Evolutionary conservation across 1,140 invertebrate genomes (phyloP).

Genomic region (Cherax destructor): DNA sequence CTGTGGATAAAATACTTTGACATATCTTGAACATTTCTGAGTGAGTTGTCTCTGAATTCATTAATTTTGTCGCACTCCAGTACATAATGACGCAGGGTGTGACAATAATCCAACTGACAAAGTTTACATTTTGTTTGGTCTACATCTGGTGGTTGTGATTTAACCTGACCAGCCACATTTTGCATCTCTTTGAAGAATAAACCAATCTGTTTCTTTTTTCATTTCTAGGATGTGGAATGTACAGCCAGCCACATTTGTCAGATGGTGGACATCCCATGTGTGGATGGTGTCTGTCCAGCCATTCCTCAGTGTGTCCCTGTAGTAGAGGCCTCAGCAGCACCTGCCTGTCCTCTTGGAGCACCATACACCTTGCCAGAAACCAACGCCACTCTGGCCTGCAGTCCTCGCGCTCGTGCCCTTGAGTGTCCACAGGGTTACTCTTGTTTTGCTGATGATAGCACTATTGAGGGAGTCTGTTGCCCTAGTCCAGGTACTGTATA

Average conservation of each 20-base stretch:
- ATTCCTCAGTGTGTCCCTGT: slow-evolving; percentile 84
- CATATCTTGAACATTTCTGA: too few relatives aligned
- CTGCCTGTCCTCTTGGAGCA: slow-evolving; percentile 85
- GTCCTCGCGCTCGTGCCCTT: slow-evolving; percentile 88
- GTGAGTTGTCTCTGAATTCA: too few relatives aligned
- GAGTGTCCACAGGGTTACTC: slow-evolving; percentile 74
- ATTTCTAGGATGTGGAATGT: slow-evolving; percentile 79
- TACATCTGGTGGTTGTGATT: too few relatives aligned
- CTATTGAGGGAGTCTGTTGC: slow-evolving; percentile 63
- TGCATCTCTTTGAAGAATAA: background rate
- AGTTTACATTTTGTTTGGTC: too few relatives aligned
- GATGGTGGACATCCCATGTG: slow-evolving; percentile 87
- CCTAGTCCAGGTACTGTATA: slow-evolving; percentile 18
- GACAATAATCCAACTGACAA: too few relatives aligned
- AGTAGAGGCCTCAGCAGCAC: slow-evolving; percentile 53
- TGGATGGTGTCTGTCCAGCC: slow-evolving; percentile 86
- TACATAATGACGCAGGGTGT: too few relatives aligned
- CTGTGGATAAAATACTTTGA: too few relatives aligned
- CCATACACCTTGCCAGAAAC: slow-evolving; percentile 87
- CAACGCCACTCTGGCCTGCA: slow-evolving; percentile 85
- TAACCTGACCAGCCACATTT: too few relatives aligned
- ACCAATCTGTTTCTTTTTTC: background rate
- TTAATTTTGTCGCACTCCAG: too few relatives aligned
- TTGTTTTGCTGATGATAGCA: slow-evolving; percentile 55
- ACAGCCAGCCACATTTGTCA: slow-evolving; percentile 82